Conservation (phyloP, 2,888 invertebrate genomes). For the Oithona nana region DNA sequence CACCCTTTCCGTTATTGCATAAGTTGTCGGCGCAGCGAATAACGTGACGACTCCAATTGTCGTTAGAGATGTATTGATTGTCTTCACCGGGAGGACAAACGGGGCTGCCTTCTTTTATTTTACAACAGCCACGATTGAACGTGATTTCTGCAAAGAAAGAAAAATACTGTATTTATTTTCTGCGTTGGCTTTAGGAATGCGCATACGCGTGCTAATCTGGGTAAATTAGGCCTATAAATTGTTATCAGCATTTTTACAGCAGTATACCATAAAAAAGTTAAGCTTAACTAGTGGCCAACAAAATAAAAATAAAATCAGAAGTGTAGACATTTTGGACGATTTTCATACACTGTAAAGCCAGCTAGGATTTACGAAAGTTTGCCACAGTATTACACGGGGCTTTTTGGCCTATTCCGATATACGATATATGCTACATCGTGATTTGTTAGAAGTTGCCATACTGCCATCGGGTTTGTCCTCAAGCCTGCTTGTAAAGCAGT, state of each 20-base stretch:
- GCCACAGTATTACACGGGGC: too few relatives aligned
- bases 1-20: background rate
- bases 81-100: constrained; percentile 1
- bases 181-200: background rate
- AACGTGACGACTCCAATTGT: background rate
- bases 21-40: background rate
- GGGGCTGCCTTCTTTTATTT: background rate
- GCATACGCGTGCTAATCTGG: background rate
- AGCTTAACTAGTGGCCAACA: background rate
- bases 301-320: too few relatives aligned
- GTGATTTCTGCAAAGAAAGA: background rate
- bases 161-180: too few relatives aligned
- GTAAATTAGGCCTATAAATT: background rate
- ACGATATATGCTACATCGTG: too few relatives aligned
- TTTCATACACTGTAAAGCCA: too few relatives aligned
- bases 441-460: too few relatives aligned
- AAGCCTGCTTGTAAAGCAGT: background rate
- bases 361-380: too few relatives aligned
- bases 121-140: background rate
- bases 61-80: background rate
- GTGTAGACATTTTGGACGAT: too few relatives aligned
- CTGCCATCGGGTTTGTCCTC: background rate
- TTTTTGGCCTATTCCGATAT: too few relatives aligned
- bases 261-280: background rate
- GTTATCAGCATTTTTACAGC: background rate